Evolutionary conservation across 2,797 vertebrate genomes (phyloP).

Genomic region (Rhodeus uyekii): DNA sequence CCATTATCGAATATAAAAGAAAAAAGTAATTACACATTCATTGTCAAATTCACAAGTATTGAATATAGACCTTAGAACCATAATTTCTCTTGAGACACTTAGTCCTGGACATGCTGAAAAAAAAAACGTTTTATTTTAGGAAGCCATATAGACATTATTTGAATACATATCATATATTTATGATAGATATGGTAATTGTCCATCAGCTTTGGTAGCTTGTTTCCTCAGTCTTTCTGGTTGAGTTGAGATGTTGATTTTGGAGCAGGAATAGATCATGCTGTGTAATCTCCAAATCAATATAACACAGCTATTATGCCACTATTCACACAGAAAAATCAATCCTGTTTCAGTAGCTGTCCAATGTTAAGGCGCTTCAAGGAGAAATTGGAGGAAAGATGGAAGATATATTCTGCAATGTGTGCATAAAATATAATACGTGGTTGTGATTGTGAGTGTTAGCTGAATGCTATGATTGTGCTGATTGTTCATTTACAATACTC

Average conservation of each 20-base stretch:
- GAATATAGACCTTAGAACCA: neutral
- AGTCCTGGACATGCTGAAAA: neutral
- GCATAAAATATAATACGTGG: constrained; percentile 30
- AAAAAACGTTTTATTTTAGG: neutral
- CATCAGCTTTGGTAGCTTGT: neutral
- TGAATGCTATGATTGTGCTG: constrained; percentile 19
- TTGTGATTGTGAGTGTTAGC: constrained; percentile 16
- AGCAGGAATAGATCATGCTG: constrained; percentile 16
- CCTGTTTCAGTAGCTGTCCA: constrained; percentile 10
- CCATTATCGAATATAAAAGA: neutral
- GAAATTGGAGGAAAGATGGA: neutral
- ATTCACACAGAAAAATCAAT: constrained; percentile 44
- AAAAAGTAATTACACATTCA: neutral
- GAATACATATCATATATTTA: neutral
- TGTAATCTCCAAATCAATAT: constrained; percentile 47
- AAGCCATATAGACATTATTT: neutral
- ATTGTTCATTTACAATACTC: constrained; percentile 18
- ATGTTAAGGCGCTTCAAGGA: constrained; percentile 24
- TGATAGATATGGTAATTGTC: neutral
- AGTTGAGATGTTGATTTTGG: constrained; percentile 25
- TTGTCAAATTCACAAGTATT: neutral
- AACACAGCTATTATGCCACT: constrained; percentile 17
- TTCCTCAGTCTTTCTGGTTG: neutral
- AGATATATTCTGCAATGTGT: constrained; percentile 15
- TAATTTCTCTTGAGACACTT: neutral